Base-by-base conservation (phyloP, 2,113 vertebrate genomes). In the Plecturocebus donacophilus region DNA sequence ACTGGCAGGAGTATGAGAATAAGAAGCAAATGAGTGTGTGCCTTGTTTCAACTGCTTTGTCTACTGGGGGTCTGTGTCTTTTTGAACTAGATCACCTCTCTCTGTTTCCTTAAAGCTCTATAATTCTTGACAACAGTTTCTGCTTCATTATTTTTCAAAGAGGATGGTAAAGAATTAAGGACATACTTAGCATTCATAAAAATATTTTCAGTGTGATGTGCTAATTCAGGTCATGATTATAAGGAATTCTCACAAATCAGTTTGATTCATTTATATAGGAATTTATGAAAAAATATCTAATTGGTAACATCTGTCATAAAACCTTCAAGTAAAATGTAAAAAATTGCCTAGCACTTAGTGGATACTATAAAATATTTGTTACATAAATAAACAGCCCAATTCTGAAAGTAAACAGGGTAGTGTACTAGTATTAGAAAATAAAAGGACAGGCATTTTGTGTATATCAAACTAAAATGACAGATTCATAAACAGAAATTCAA, bases 301-400 rank as follows among this genome's bases (percentile, higher is more conserved):
- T 87, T 96, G 40, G 45, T 71, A 96, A 96, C 25, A 68, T 11
- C 49, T 91, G 71, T 88, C 30, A 42, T 64, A 88, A 83, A 95
- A 27, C 68, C 30, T 70, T 90, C 61, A 92, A 84, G 56, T 92
- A 49, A 81, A 94, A 52, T 16, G 14, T 38, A 66, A 32, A 23
- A 87, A 91, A 81, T 3, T 38, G 21, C 10, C 32, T 92, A 68
- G 54, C 21, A 49, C 32, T 73, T 49, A 70, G 16, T 66, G 32
- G 27, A 6, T 68, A 16, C 8, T 80, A 81, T 64, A 80, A 96
- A 91, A 61, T 52, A 73, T 17, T 79, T 87, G 10, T 92, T 88
- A 11, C 21, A 38, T 54, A 32, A 88, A 40, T 94, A 68, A 56
- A 81, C 66, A 76, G 42, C 8, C 8, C 1, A 64, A 20, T 23